phyloP scores from a whole-genome alignment of 2,113 vertebrate genomes.

The Martes martes region DNA sequence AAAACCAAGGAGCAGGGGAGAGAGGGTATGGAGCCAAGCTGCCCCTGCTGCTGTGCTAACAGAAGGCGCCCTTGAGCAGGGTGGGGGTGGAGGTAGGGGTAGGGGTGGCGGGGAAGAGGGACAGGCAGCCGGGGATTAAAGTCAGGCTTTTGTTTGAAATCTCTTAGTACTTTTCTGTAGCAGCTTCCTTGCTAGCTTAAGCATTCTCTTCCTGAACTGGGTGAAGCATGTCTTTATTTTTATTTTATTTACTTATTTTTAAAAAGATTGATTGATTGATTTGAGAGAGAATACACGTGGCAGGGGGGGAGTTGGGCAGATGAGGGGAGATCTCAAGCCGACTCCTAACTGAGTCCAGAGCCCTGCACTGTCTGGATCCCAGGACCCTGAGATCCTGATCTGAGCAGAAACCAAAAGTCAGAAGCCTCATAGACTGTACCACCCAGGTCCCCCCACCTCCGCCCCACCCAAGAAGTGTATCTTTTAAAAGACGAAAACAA shows the following conservation, averaged over 20 bases:
- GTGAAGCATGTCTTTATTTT: neutral
- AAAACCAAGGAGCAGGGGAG: neutral
- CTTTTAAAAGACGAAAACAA: neutral
- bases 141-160: neutral
- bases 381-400: neutral
- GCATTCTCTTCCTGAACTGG: neutral
- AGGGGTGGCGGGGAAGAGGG: neutral
- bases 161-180: neutral
- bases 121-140: neutral
- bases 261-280: neutral
- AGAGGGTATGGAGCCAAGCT: neutral
- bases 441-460: neutral
- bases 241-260: neutral
- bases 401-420: neutral
- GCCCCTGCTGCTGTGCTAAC: neutral
- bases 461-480: neutral
- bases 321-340: neutral
- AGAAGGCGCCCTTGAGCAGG: neutral
- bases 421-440: neutral
- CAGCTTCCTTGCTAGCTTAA: neutral
- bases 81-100: neutral
- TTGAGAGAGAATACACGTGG: neutral
- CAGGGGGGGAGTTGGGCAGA: neutral
- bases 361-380: neutral
- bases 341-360: neutral